Conservation (phyloP, 2,888 invertebrate species). For the Phengaris alcon region DNA sequence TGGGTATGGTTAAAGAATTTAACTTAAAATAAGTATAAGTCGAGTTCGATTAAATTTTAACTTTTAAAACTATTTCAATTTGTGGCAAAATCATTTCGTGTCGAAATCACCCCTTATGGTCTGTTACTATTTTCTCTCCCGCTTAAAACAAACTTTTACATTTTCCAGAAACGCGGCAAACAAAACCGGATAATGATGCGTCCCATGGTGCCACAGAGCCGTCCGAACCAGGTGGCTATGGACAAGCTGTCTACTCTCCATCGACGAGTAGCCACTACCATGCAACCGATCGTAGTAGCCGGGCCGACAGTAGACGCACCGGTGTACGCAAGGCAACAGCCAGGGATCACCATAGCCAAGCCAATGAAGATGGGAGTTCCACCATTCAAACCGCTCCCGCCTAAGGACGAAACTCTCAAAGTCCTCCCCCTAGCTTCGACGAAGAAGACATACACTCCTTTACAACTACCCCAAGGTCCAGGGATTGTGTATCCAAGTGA, state of each 20-base stretch:
- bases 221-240: slow-evolving; percentile 65
- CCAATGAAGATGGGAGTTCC: slow-evolving; percentile 83
- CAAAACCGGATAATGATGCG: slow-evolving; percentile 74
- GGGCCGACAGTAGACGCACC: slow-evolving; percentile 52
- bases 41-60: no score
- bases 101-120: no score
- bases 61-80: neutral
- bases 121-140: neutral
- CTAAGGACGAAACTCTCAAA: slow-evolving; percentile 78
- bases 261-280: slow-evolving; percentile 56
- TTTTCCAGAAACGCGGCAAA: slow-evolving; percentile 73
- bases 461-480: slow-evolving; percentile 62
- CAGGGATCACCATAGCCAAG: slow-evolving; percentile 71
- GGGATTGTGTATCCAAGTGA: slow-evolving; percentile 69
- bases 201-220: slow-evolving; percentile 55
- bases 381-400: slow-evolving; percentile 88
- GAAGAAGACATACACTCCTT: slow-evolving; percentile 59
- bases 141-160: neutral
- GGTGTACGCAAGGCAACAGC: slow-evolving; percentile 44
- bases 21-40: no score
- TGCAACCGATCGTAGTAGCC: slow-evolving; percentile 65
- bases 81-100: no score
- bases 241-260: slow-evolving; percentile 62
- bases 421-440: slow-evolving; percentile 68
- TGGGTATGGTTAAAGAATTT: neutral